A percentile compares a stretch with the other conserved stretches of the same genome.
Evolutionary conservation across 2,113 vertebrate species (phyloP).

Genomic region (Emydocephalus ijimae): DNA sequence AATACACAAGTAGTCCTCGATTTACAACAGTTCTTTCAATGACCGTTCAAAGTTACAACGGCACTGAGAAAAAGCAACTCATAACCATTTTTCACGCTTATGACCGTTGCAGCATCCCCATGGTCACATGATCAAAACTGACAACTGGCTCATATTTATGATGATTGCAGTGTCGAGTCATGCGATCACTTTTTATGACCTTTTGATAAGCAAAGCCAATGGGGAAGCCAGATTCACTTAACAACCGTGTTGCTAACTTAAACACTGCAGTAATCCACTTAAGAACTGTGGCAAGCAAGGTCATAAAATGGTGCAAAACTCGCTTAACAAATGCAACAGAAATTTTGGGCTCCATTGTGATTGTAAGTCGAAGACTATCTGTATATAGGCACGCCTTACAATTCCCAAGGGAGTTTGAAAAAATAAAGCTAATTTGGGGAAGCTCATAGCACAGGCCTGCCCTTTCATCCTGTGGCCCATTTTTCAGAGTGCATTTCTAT

Average conservation of each 20-base stretch:
- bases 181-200: background rate
- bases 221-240: background rate
- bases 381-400: background rate
- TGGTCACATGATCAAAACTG: background rate
- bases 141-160: background rate
- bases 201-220: background rate
- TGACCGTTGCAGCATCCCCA: background rate
- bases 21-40: background rate
- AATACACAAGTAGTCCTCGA: background rate
- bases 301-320: background rate
- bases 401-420: background rate
- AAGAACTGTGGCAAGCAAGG: background rate
- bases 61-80: background rate
- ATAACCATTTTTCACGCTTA: background rate
- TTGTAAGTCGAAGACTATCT: background rate
- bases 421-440: background rate
- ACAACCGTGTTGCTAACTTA: no score
- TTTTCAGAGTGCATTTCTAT: background rate
- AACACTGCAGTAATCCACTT: background rate
- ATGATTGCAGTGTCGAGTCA: background rate
- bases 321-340: background rate
- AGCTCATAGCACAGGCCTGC: background rate
- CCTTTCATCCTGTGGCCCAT: background rate
- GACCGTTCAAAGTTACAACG: background rate
- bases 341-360: background rate